Percentiles rank a stretch among this genome's conserved stretches.
phyloP scores from a whole-genome alignment of 2,797 vertebrate species.

The Pseudochirops cupreus region DNA sequence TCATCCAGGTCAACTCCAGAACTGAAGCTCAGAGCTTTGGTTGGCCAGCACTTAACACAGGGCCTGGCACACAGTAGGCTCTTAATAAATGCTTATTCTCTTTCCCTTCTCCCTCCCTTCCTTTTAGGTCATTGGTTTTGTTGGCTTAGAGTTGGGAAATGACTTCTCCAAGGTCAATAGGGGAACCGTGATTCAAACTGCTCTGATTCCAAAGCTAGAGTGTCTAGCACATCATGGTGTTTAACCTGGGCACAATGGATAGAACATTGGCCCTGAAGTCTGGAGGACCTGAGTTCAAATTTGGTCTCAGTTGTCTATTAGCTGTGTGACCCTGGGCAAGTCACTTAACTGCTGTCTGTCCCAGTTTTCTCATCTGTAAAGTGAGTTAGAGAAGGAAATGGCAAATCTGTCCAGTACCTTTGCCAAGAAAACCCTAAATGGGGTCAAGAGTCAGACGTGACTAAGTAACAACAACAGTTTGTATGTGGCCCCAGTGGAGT shows the following conservation, averaged over 20 bases:
- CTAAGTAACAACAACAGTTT: neutral
- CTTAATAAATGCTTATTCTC: neutral
- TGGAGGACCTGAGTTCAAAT: neutral
- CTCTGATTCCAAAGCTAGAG: neutral
- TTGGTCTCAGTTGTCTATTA: neutral
- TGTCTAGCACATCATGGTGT: neutral
- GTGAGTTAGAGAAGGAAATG: too few species aligned
- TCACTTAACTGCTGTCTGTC: neutral
- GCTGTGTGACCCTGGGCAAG: neutral
- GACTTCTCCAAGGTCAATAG: neutral
- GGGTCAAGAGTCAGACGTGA: neutral
- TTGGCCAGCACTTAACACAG: neutral
- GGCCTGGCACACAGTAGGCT: neutral
- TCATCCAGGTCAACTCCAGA: neutral
- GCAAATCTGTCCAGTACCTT: neutral
- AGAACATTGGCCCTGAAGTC: too few species aligned
- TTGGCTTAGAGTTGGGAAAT: neutral
- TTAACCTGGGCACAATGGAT: neutral
- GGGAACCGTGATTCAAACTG: neutral
- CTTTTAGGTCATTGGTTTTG: neutral
- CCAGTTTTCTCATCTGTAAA: too few species aligned
- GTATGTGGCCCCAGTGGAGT: neutral
- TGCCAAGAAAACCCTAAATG: neutral
- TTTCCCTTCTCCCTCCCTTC: neutral
- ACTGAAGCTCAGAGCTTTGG: neutral